Conservation (phyloP, 2,113 vertebrate genomes). For the Noturus placidus region DNA sequence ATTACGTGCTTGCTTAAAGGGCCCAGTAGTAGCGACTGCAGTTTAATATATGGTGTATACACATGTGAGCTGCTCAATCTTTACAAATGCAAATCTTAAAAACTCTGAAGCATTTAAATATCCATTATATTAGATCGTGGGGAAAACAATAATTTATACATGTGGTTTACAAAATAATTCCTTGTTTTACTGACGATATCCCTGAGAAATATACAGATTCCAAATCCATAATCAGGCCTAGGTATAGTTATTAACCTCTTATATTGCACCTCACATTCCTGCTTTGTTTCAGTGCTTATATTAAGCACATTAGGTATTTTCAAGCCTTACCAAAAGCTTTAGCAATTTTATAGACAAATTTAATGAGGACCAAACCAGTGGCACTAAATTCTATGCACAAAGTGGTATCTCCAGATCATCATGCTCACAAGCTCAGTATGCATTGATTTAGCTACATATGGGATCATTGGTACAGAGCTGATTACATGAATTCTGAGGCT, state of each 20-base stretch:
- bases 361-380: not conserved
- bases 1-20: not conserved
- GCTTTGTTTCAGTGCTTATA: conserved; percentile 3
- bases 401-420: not conserved
- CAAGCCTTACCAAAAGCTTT: not conserved
- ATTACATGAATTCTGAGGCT: not conserved
- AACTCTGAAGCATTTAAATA: not conserved
- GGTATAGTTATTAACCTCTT: not conserved
- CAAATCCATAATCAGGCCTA: conserved; percentile 10
- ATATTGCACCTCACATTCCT: not conserved
- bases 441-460: not conserved
- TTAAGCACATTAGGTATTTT: conserved; percentile 17
- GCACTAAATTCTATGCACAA: not conserved
- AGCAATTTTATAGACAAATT: not conserved
- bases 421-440: not conserved
- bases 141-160: not conserved
- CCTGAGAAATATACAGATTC: not conserved
- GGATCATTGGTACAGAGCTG: not conserved
- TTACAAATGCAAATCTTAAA: not conserved
- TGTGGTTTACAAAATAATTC: not conserved
- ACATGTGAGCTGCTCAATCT: not conserved
- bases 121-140: not conserved
- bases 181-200: not conserved
- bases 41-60: not conserved
- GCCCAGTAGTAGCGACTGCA: not conserved